Conservation (phyloP, 2,797 vertebrate species). For the Brachymystax lenok region DNA sequence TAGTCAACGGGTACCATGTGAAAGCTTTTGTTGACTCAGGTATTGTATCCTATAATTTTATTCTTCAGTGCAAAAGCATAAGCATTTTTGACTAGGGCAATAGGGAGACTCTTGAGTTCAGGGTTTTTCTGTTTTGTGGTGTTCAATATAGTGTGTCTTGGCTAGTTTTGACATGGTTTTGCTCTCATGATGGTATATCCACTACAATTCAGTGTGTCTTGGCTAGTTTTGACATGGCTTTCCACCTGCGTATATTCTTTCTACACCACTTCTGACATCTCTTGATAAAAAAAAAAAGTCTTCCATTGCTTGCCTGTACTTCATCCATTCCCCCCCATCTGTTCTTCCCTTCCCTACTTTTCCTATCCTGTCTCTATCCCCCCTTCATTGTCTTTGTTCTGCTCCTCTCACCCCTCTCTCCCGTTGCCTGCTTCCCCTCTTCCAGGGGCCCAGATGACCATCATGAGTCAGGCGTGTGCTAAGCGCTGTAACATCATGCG, state of each 20-base stretch:
- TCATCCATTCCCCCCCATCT: background rate
- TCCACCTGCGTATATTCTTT: background rate
- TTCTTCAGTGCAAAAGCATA: background rate
- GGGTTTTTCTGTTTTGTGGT: background rate
- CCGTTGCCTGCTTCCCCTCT: conserved; percentile 7
- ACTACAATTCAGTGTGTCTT: background rate
- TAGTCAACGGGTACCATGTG: conserved; percentile 96
- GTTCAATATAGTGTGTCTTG: background rate
- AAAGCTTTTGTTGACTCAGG: conserved; percentile 99
- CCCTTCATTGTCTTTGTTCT: background rate
- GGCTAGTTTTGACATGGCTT: background rate
- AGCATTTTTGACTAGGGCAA: background rate
- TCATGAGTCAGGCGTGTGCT: conserved; percentile 98
- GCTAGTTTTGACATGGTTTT: background rate
- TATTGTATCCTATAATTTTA: conserved; percentile 57
- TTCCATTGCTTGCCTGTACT: background rate
- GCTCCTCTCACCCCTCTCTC: background rate
- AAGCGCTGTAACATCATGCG: conserved; percentile 99
- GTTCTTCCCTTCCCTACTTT: background rate
- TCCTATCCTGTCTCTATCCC: too few species aligned
- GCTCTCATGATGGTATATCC: background rate
- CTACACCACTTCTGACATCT: background rate
- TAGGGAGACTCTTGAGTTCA: background rate
- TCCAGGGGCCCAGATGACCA: conserved; percentile 98
- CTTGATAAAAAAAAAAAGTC: background rate